Evolutionary conservation across 2,113 vertebrate genomes (phyloP), one percentile per base, ranked within the genome.

Genomic region (Psephotus haematonotus): DNA sequence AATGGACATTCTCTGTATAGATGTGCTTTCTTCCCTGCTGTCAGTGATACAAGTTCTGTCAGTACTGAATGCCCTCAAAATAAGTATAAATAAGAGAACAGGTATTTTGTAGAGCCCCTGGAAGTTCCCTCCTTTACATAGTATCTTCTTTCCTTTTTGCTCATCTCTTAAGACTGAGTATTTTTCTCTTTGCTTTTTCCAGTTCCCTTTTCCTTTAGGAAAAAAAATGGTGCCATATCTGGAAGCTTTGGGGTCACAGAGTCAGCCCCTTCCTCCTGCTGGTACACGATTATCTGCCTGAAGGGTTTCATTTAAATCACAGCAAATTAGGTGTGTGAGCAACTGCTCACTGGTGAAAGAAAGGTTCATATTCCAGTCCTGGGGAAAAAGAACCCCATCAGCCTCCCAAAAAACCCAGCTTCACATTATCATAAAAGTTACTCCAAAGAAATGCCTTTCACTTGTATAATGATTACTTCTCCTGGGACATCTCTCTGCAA

Each of bases 381-480:
- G 23, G 37, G 17, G 7, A 27, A 8, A 19, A 12, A 28, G 14
- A 37, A 44, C 6, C 13, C 11, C 33, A 24, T 22, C 33, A 59
- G 22, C 33, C 33, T 59, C 12, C 37, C 37, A 19, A 8, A 20
- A 44, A 29, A 74, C 7, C 12, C 53, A 65, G 37, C 37, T 86
- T 92, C 13, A 41, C 18, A n/a, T 90, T 49, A 35, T 68, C 86
- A 88, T 78, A 57, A 76, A 83, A 79, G 20, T 84, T 25, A 59
- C 35, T 91, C 47, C 49, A 37, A 96, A 90, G 55, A 90, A 96
- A 90, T 80, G 49, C 44, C 41, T 82, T 96, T 78, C 63, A 72
- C n/a, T 91, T 65, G 62, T 76, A 52, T 39, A 87, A 41, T 50
- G 43, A 86, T 92, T 95, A 82, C 57, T 87, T 87, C 87, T 95